Evolutionary conservation across 53 echinoderm and acorn worm genomes (phyloP).

Genomic region (Mesocentrotus franciscanus): DNA sequence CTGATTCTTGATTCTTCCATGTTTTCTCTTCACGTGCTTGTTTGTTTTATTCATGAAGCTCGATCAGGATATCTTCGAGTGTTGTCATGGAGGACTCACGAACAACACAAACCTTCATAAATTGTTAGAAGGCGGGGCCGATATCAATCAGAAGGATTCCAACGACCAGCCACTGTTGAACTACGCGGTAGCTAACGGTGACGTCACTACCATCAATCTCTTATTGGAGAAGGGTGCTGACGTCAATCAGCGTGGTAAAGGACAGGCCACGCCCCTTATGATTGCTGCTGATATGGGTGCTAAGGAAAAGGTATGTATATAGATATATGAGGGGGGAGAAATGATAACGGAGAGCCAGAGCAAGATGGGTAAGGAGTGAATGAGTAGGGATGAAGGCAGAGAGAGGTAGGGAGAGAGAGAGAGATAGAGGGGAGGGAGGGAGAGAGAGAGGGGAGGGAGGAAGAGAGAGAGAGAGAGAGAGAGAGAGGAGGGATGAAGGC

Average conservation of each 20-base stretch:
- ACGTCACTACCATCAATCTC: conserved; percentile 72
- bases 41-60: not conserved
- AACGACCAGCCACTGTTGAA: conserved; percentile 76
- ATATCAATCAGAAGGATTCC: conserved; percentile 74
- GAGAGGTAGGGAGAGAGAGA: too few relatives aligned
- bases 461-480: too few relatives aligned
- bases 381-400: too few relatives aligned
- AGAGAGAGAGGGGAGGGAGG: too few relatives aligned
- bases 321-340: not conserved
- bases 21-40: not conserved
- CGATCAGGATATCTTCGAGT: conserved; percentile 66
- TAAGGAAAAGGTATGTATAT: conserved; percentile 76
- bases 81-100: conserved; percentile 76
- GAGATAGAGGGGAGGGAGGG: too few relatives aligned
- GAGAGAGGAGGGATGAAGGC: too few relatives aligned
- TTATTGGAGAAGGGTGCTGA: conserved; percentile 80
- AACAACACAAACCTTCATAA: conserved; percentile 70
- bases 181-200: conserved; percentile 76
- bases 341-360: not conserved
- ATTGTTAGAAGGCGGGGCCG: conserved; percentile 71
- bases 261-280: conserved; percentile 79
- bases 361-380: too few relatives aligned
- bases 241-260: conserved; percentile 74
- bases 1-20: not conserved
- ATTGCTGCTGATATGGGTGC: conserved; percentile 77